Conservation (phyloP, 2,888 invertebrate genomes). For the Spatulosminthurus flaviceps region DNA sequence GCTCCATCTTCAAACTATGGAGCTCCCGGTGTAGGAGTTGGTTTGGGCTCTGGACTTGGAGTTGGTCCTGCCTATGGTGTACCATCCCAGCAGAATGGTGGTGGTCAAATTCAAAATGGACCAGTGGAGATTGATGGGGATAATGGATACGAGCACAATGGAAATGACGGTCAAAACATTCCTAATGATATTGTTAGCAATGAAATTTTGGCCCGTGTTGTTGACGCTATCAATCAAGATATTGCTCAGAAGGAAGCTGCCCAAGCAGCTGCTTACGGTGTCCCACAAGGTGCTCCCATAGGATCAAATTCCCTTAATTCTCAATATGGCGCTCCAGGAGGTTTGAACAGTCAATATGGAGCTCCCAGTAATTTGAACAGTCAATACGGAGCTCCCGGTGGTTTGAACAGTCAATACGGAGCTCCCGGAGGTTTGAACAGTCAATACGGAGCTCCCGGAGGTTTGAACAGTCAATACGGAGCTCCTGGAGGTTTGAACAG, state of each 20-base stretch:
- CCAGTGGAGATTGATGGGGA: background rate
- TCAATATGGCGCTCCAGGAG: conserved; percentile 29
- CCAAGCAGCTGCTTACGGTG: background rate
- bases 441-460: background rate
- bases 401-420: conserved; percentile 20
- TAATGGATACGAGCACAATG: no score
- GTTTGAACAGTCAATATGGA: background rate
- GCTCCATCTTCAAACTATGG: conserved; percentile 30
- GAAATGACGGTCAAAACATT: no score
- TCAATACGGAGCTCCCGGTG: background rate
- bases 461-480: background rate
- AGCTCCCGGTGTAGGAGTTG: conserved; percentile 21
- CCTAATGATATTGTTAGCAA: no score
- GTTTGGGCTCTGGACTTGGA: background rate
- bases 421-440: conserved; percentile 22
- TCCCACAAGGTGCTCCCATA: background rate
- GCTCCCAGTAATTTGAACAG: conserved; percentile 3
- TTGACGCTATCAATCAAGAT: no score
- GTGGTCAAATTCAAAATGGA: no score
- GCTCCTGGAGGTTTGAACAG: no score
- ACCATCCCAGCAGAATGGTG: background rate
- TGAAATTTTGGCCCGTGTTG: no score
- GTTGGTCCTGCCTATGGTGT: background rate
- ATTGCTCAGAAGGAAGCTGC: background rate
- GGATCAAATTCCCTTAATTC: background rate